These are phyloP conservation scores for human (Homo sapiens) DNA, from an alignment of 2,113 vertebrate species.

Conservation along the genomic window GRCh38 chr2:153028001-153028500, in stretches of 20 bases:
- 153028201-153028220: not conserved
- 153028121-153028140: not conserved
- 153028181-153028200: constrained; percentile 16
- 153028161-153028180: constrained; percentile 4
- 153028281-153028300: not conserved
- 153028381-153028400: constrained; percentile 30
- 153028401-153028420: not conserved
- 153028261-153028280: not conserved
- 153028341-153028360: constrained; percentile 13
- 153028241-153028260: not conserved
- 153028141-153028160: not conserved
- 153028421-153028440: no score
- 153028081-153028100: not conserved
- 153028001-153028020: not conserved
- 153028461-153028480: no score
- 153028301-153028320: not conserved
- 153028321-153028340: not conserved
- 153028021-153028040: not conserved
- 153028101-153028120: not conserved
- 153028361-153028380: constrained; percentile 26
- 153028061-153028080: not conserved
- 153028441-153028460: no score
- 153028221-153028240: not conserved
- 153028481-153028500: no score
- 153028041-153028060: not conserved